Conservation (phyloP, 2,888 invertebrate genomes). For the Pharmacophagus antenor region DNA sequence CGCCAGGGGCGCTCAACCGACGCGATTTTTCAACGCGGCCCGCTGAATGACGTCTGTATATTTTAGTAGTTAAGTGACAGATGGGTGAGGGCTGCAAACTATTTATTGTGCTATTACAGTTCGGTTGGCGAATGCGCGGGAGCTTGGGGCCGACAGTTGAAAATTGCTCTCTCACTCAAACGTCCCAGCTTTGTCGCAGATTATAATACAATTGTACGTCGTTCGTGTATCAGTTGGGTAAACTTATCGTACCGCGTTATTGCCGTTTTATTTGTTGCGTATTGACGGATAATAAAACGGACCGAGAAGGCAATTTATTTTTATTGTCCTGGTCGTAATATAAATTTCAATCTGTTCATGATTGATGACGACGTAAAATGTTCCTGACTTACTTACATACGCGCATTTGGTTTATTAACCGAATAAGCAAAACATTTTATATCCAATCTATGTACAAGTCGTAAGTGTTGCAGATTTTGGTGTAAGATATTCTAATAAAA, state of each 20-base stretch:
- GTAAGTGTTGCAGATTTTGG: neutral
- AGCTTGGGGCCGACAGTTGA: slow-evolving; percentile 68
- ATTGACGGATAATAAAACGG: slow-evolving; percentile 64
- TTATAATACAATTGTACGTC: slow-evolving; percentile 49
- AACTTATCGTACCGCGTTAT: slow-evolving; percentile 46
- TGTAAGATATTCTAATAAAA: neutral
- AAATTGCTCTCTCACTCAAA: slow-evolving; percentile 59
- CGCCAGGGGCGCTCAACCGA: slow-evolving; percentile 64
- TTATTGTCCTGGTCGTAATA: slow-evolving; percentile 61
- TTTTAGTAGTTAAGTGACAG: slow-evolving; percentile 80
- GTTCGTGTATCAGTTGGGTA: slow-evolving; percentile 43
- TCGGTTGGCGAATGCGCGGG: slow-evolving; percentile 66
- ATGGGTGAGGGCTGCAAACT: slow-evolving; percentile 76
- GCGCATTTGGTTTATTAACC: neutral
- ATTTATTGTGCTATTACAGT: slow-evolving; percentile 77
- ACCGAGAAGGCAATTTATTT: slow-evolving; percentile 61
- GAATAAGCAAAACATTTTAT: neutral
- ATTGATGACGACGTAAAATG: slow-evolving; percentile 53
- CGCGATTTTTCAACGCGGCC: slow-evolving; percentile 74
- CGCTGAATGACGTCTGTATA: slow-evolving; percentile 77
- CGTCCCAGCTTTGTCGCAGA: slow-evolving; percentile 48
- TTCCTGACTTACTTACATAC: slow-evolving; percentile 37
- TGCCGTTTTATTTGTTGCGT: slow-evolving; percentile 62
- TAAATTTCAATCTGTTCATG: slow-evolving; percentile 75
- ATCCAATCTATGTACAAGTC: neutral